phyloP scores from a whole-genome alignment of 2,888 invertebrate species.

The Oscheius sp. region DNA sequence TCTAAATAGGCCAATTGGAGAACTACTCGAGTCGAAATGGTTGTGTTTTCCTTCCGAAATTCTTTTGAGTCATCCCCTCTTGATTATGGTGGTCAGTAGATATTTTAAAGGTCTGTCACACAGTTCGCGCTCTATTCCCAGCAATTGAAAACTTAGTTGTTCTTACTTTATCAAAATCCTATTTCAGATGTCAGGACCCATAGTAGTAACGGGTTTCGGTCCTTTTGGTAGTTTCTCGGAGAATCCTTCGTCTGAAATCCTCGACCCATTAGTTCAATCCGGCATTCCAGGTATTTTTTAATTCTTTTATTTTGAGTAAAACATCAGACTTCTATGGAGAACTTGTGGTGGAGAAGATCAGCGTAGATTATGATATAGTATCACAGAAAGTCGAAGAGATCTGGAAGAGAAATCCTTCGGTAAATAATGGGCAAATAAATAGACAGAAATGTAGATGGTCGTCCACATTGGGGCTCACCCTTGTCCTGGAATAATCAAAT shows the following conservation, averaged over 20 bases:
- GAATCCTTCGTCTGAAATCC: conserved; percentile 47
- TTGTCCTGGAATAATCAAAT: conserved; percentile 33
- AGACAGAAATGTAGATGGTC: conserved; percentile 36
- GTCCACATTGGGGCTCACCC: conserved; percentile 55
- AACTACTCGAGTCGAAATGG: too few relatives aligned
- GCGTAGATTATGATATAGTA: conserved; percentile 42
- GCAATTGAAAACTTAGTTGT: too few relatives aligned
- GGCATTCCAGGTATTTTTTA: conserved; percentile 33
- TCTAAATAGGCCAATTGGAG: too few relatives aligned
- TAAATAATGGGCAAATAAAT: conserved; percentile 19
- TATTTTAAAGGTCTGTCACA: background rate
- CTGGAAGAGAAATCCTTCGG: conserved; percentile 44
- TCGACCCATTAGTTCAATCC: conserved; percentile 33
- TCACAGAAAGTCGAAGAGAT: conserved; percentile 36
- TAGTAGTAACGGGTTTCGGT: conserved; percentile 51
- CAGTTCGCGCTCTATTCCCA: too few relatives aligned
- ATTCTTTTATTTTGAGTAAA: background rate
- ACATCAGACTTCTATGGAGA: background rate
- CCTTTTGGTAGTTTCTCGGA: conserved; percentile 44
- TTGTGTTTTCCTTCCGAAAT: too few relatives aligned
- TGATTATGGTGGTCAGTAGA: too few relatives aligned
- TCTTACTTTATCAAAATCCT: too few relatives aligned
- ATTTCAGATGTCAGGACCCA: conserved; percentile 6
- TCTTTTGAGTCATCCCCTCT: too few relatives aligned
- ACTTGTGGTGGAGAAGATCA: conserved; percentile 32